Percentiles rank a stretch among this genome's conserved stretches.
phyloP scores from a whole-genome alignment of 2,797 vertebrate genomes.

The Hippopotamyrus pictus region DNA sequence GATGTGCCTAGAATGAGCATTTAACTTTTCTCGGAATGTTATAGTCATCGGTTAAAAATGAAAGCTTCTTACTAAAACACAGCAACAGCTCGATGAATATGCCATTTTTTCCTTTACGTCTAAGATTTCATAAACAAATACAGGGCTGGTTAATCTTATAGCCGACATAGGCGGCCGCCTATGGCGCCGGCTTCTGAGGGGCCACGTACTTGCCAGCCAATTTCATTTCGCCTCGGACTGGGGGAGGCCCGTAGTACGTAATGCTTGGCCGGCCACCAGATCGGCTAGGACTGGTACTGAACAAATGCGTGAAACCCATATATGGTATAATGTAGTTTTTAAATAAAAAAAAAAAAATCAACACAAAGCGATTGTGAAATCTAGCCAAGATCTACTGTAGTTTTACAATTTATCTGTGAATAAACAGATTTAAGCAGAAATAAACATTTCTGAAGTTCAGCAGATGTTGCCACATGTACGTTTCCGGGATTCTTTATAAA shows the following conservation, averaged over 20 bases:
- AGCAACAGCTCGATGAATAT: neutral
- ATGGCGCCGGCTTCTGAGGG: neutral
- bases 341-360: neutral
- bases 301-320: neutral
- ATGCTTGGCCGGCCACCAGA: neutral
- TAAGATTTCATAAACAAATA: neutral
- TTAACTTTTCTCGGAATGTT: slow-evolving; percentile 20
- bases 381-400: neutral
- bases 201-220: neutral
- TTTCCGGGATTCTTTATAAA: neutral
- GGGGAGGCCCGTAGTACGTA: neutral
- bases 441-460: neutral
- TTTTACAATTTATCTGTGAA: neutral
- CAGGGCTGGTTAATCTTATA: neutral
- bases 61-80: neutral
- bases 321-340: neutral
- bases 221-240: neutral
- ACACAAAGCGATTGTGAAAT: neutral
- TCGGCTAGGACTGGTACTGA: neutral
- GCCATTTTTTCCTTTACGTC: neutral
- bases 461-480: neutral
- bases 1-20: slow-evolving; percentile 32
- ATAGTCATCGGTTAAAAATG: neutral
- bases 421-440: slow-evolving; percentile 3
- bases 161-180: neutral